Conservation (phyloP, 2,888 invertebrate genomes). For the Pristionchus mayeri region DNA sequence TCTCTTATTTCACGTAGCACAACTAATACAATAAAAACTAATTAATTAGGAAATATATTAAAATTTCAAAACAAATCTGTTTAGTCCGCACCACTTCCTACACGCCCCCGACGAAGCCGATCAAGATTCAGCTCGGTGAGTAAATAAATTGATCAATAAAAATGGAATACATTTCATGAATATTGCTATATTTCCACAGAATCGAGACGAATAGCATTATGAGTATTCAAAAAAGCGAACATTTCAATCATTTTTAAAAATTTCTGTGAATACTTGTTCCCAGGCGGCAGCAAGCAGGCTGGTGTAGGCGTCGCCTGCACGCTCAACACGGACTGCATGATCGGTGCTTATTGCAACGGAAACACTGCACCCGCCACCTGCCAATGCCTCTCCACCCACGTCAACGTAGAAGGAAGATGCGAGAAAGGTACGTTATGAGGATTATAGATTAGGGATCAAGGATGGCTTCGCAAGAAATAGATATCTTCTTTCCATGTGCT, state of each 20-base stretch:
- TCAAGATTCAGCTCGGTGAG: slow-evolving; percentile 60
- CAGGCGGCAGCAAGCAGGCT: slow-evolving; percentile 68
- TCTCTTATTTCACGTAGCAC: background rate
- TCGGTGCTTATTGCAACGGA: slow-evolving; percentile 76
- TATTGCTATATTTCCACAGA: no score
- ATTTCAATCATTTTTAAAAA: background rate
- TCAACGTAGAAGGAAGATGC: slow-evolving; percentile 73
- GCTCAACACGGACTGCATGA: slow-evolving; percentile 75
- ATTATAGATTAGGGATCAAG: no score
- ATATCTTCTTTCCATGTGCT: no score
- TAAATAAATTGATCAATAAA: no score
- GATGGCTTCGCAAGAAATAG: no score
- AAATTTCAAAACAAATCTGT: no score
- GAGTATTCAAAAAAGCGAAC: background rate
- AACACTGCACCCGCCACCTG: slow-evolving; percentile 74
- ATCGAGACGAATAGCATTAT: no score
- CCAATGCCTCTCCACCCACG: slow-evolving; percentile 76
- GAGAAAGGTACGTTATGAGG: slow-evolving; percentile 71
- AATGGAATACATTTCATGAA: no score
- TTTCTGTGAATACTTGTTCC: no score
- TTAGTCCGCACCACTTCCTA: slow-evolving; percentile 40
- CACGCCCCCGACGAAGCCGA: slow-evolving; percentile 57
- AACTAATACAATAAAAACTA: background rate
- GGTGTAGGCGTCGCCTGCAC: slow-evolving; percentile 73
- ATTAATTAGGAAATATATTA: no score